Base-by-base conservation (phyloP, 2,797 vertebrate species). In the Premnoplex brunnescens region DNA sequence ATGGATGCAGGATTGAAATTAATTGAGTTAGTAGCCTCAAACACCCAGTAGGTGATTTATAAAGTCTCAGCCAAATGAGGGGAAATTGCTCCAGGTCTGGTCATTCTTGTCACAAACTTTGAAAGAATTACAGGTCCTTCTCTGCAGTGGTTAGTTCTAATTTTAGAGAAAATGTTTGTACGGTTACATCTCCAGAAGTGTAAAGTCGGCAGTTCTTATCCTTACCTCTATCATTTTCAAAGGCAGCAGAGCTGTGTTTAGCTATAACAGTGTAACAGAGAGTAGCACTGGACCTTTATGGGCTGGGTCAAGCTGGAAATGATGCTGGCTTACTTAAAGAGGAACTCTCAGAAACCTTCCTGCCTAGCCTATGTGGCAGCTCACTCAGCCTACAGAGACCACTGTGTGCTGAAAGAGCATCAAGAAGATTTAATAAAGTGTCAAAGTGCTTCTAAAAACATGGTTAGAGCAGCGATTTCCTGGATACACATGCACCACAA, bases 381-480 rank as follows among this genome's bases (percentile, higher is more conserved):
- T 96, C 78, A 46, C 56, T 89, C 46, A 81, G 67, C 88, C 93
- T 82, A 44, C 54, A 80, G 89, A 95, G 91, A 95, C 92, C 74
- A 58, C 64, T 96, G 20, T 87, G 64, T 78, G 78, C 85, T 91
- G 86, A 89, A 93, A 96, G 90, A 93, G 63, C 91, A 95, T 85
- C 74, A 87, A 66, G 74, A 67, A 95, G 94, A 97, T 97, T 93
- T 97, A 96, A 97, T 93, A 87, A 95, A 85, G 91, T 97, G 95
- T 96, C 90, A 91, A 94, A 95, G 85, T 68, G 84, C 88, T 89
- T 87, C 95, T 96, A 89, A 97, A 97, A 97, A 93, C 76, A 76
- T 83, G 54, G 88, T 96, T 95, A 93, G 76, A 86, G 87, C 89
- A 93, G 66, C 60, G 68, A 88, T 96, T 97, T 97, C 96, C 97